Evolutionary conservation across 2,888 invertebrate genomes (phyloP), one percentile per base, ranked within the genome.

Genomic region (Drosophila parthenogenetica): DNA sequence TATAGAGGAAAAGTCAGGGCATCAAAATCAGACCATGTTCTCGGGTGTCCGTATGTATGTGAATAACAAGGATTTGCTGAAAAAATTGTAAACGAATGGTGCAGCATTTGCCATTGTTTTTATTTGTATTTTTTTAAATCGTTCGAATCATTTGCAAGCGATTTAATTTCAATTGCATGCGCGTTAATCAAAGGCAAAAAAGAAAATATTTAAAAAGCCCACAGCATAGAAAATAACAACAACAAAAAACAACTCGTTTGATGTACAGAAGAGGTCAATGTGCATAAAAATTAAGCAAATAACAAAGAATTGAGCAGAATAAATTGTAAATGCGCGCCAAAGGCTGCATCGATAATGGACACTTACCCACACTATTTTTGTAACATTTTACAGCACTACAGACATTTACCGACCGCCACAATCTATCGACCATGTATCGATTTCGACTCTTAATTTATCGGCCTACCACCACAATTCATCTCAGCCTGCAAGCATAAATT

Each of bases 161-260:
- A 83, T 83, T 83, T 81, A 87, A 89, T 87, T 83, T 83, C 72
- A 83, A 88, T 89, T 81, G 89, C 89, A 81, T 65, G 81, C 62
- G 75, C 84, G 87, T 83, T 87, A 88, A 83, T 83, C 89, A 88
- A 88, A 63, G 61, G 43, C 51, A 71, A 72, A 74, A 73, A 82
- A 71, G 81, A 65, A 70, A 48, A 8, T 39, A 32, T 37, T 61
- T 14, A 14, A 19, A 55, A 51, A 42, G 16, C 10, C 11, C 11
- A 5, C 19, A 35, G 14, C 40, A 59, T 25, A 29, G 42, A 46
- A 65, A 73, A 57, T 19, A 11, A 14, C 10, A 43, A 4, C n/a
- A n/a, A n/a, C n/a, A 25, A 14, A 11, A 13, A 35, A 11, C 16
- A 11, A 63, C 29, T 29, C 35, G 51, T 37, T 19, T 48, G 14